These are phyloP conservation scores for Drosophila macrothrix DNA, from an alignment of 2,888 invertebrate species.

Conservation along the genomic window DNA sequence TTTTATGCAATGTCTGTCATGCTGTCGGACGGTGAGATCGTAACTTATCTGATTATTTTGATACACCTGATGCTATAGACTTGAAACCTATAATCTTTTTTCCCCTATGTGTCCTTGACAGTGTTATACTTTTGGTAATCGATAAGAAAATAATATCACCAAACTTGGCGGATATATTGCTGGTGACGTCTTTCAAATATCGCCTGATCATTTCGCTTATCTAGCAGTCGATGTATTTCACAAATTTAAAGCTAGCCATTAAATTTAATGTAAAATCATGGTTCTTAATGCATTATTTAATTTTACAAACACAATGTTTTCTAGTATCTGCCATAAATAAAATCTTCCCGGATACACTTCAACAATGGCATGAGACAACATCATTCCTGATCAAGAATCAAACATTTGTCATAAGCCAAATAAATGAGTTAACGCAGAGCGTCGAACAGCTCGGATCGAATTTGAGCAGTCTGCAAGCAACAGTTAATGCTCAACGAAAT, in stretches of 20 bases:
- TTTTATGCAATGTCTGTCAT: not conserved
- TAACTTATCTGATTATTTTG: not conserved
- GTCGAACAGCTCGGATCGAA: constrained; percentile 86
- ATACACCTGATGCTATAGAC: not conserved
- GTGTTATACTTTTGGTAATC: not conserved
- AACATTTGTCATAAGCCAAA: constrained; percentile 87
- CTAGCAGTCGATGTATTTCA: not conserved
- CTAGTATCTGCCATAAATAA: constrained; percentile 89
- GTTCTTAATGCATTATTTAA: not conserved
- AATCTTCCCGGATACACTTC: constrained; percentile 89
- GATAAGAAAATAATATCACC: not conserved
- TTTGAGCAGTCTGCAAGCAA: constrained; percentile 79
- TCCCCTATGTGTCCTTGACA: not conserved
- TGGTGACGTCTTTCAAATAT: not conserved
- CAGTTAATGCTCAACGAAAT: constrained; percentile 76
- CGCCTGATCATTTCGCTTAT: not conserved
- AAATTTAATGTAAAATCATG: not conserved
- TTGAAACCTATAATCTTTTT: not conserved
- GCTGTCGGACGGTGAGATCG: not conserved
- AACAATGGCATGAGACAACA: constrained; percentile 90
- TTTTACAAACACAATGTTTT: not conserved
- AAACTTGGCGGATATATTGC: not conserved
- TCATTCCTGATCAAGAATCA: constrained; percentile 89
- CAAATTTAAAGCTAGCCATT: not conserved
- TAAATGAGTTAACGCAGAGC: constrained; percentile 87